Percentiles rank a stretch among this genome's conserved stretches.
Evolutionary conservation across 1,140 invertebrate genomes (phyloP).

Genomic region (Macrotrachela quadricornifera): DNA sequence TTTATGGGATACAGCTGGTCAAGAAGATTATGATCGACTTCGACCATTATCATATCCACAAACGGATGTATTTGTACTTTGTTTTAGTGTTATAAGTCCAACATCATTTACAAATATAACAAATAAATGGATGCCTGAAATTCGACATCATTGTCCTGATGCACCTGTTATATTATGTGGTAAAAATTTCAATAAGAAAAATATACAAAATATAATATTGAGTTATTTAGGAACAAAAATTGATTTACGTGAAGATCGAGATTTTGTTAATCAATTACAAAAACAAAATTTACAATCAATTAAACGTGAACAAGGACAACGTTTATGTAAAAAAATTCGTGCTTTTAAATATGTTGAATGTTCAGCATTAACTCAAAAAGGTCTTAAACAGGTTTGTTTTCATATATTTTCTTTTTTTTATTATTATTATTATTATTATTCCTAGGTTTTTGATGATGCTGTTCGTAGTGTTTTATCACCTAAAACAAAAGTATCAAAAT

Average conservation of each 20-base stretch:
- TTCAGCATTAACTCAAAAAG: slow-evolving; percentile 9
- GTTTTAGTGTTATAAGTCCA: slow-evolving; percentile 43
- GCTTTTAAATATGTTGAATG: slow-evolving; percentile 30
- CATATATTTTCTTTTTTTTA: too few relatives aligned
- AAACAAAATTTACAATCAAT: slow-evolving; percentile 3
- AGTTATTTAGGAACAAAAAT: slow-evolving; percentile 9
- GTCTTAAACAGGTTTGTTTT: slow-evolving; percentile 38
- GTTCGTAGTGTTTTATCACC: slow-evolving; percentile 34
- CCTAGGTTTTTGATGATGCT: slow-evolving; percentile 34
- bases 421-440: too few relatives aligned
- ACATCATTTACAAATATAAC: slow-evolving; percentile 56
- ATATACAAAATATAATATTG: too few relatives aligned
- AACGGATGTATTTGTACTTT: slow-evolving; percentile 55
- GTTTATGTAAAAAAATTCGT: slow-evolving; percentile 5
- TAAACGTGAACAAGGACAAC: slow-evolving; percentile 1
- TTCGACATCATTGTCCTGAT: slow-evolving; percentile 69
- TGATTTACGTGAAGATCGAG: slow-evolving; percentile 7
- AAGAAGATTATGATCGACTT: slow-evolving; percentile 83
- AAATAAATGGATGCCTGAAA: slow-evolving; percentile 58
- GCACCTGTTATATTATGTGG: slow-evolving; percentile 66
- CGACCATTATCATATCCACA: slow-evolving; percentile 82
- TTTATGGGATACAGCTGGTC: slow-evolving; percentile 59
- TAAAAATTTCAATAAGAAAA: slow-evolving; percentile 15
- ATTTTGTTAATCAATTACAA: slow-evolving; percentile 1
- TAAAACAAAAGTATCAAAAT: neutral